Base-by-base conservation (phyloP, 1,140 invertebrate genomes). In the Lethocerus indicus region DNA sequence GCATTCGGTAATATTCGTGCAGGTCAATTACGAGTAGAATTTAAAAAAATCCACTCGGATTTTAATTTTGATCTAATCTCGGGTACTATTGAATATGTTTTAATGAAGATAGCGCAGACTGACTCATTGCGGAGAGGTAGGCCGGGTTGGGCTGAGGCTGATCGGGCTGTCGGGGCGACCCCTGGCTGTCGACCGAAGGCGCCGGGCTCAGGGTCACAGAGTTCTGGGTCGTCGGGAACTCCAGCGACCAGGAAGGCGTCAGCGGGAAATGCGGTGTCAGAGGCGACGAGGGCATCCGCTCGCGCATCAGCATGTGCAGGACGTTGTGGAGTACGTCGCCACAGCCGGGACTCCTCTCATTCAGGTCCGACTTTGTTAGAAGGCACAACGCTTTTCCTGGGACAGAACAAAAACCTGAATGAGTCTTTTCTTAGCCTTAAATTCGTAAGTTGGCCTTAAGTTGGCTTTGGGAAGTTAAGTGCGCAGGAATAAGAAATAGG, bases 261-360 rank as follows among this genome's bases (percentile, higher is more conserved):
- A 60, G 76, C n/a, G 78, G 78, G n/a, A 75, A 75, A 45, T 81
- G 81, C n/a, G 87, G 85, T 1, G 86, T 89, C 5, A 88, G 76
- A 2, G 86, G 86, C 54, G 83, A 87, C 45, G 77, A 82, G 3
- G 86, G 85, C 43, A 88, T 66, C 45, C 83, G 79, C 54, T 89
- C 85, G 3, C 84, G 74, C 27, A 88, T 79, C 9, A 94, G 69
- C 68, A 91, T 80, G 57, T 88, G 83, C 20, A 96, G 72, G 3
- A 89, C 86, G 67, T 96, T 95, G 69, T 89, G 88, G 45, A 96
- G 67, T 6, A 96, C 80, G 63, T 95, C 90, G 0, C 91, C 91
- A 16, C 87, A 87, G 0, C 87, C 83, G 0, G 89, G 88, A 56
- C 87, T 87, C 49, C 91, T 71, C 59, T 92, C 89, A 4, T 81